Base-by-base conservation (phyloP, 2,888 invertebrate genomes). In the Augiades crinisus region DNA sequence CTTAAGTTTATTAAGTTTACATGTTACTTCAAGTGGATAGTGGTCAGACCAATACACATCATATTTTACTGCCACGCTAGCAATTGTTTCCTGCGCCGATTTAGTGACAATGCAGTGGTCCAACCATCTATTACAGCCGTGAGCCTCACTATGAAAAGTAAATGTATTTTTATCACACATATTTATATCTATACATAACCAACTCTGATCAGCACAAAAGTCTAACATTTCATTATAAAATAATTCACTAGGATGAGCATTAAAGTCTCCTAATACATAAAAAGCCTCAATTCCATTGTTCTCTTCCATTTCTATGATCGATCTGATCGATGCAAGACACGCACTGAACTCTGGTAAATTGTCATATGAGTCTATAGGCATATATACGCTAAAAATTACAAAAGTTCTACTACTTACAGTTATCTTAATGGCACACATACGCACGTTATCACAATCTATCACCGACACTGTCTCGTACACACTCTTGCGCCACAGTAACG, bases 11-110 rank as follows among this genome's bases (percentile, higher is more conserved):
- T 19, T 10, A 19, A 54, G 24, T 33, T 57, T 16, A 50, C 53
- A 47, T 19, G 17, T 10, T 1, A 57, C 13, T 4, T 16, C 12
- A 31, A 58, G 30, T 3, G 57, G 57, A 21, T 45, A 46, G 36
- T 57, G 54, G 33, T 57, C 57, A 0, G 56, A 56, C 58, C 56
- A 58, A 37, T 24, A 55, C 12, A 50, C 13, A 14, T 41, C 53
- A 45, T 56, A 36, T 4, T 33, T 1, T 37, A 58, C 53, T 0
- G 36, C 5, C 3, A 44, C 38, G 16, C 10, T 33, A 5, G 22
- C 12, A 4, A 55, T 27, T 8, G 49, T 12, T 3, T 24, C n/a
- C 3, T 19, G 6, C 1, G 55, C 54, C 0, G 54, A 22, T 0
- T 36, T 7, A 13, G 49, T 57, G 7, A 47, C 47, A 1, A 57